Conservation (phyloP, 2,797 vertebrate genomes). For the Melanogrammus aeglefinus region DNA sequence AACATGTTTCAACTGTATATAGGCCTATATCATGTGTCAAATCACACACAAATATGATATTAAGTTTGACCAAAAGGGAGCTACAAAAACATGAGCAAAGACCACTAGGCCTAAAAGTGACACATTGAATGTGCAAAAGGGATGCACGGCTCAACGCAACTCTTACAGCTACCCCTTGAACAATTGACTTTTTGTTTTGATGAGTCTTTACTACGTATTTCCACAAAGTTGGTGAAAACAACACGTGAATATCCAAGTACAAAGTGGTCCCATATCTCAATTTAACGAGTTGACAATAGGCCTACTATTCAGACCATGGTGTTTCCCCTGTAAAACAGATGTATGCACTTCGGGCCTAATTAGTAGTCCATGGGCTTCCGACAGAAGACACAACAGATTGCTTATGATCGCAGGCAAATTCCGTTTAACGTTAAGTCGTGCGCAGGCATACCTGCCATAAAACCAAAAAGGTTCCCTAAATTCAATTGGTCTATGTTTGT, state of each 20-base stretch:
- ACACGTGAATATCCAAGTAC: conserved; percentile 47
- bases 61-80: neutral
- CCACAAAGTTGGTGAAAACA: conserved; percentile 47
- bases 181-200: neutral
- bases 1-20: no score
- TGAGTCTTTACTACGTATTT: conserved; percentile 23
- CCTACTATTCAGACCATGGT: conserved; percentile 47
- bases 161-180: neutral
- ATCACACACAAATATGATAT: neutral
- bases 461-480: no score
- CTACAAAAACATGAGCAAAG: neutral
- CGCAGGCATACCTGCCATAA: no score
- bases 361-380: conserved; percentile 53
- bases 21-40: neutral
- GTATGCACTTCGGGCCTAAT: conserved; percentile 62
- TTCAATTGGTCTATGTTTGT: no score
- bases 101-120: neutral
- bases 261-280: conserved; percentile 57
- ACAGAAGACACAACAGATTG: conserved; percentile 31
- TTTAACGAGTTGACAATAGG: conserved; percentile 36
- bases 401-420: conserved; percentile 3
- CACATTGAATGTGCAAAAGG: neutral
- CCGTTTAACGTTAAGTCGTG: no score
- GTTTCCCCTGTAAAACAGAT: conserved; percentile 58
- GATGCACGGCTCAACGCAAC: neutral